Base-by-base conservation (phyloP, 2,888 invertebrate genomes). In the Philonicus albiceps region DNA sequence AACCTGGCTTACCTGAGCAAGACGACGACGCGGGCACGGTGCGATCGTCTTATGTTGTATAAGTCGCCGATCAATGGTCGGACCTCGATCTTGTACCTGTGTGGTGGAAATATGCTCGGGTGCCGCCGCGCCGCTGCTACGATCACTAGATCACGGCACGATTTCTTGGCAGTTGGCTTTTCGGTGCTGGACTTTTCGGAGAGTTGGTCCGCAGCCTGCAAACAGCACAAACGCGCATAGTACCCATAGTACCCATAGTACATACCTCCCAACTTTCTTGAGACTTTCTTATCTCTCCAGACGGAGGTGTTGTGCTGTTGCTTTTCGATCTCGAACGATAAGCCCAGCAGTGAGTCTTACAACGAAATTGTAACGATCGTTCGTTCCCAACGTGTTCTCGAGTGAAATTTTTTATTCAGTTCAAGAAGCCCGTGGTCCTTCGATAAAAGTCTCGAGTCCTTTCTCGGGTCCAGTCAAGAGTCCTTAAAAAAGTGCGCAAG, bases 121-220 rank as follows among this genome's bases (percentile, higher is more conserved):
- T 78, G 86, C 86, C 64, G 53, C 34, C 53, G 53, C 27, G 31
- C 27, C 31, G 75, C 49, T 8, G 31, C 49, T 13, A 43, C 81
- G 81, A 83, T 83, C 81, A 64, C 81, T 83, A 40, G 84, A 84
- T 84, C 84, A 73, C 43, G 73, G 64, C 81, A 81, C 81, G 81
- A 73, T 84, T 84, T 84, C 84, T 84, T 84, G 76, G 76, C 76
- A 86, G 86, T 86, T 86, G 86, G 76, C 55, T 86, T 86, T 86
- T 86, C 76, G 86, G 76, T 86, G 86, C 76, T 78, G 86, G 76
- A 86, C 86, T 86, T 76, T 86, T 37, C 76, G 76, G 86, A 85
- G 78, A 85, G 78, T 84, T 55, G 53, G 84, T 84, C 49, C 84
- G 84, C 73, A 84, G 73, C 64, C 53, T 64, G 55, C 64, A 7